Evolutionary conservation across 2,888 invertebrate species (phyloP).

Genomic region (Tetanocera ferruginea): DNA sequence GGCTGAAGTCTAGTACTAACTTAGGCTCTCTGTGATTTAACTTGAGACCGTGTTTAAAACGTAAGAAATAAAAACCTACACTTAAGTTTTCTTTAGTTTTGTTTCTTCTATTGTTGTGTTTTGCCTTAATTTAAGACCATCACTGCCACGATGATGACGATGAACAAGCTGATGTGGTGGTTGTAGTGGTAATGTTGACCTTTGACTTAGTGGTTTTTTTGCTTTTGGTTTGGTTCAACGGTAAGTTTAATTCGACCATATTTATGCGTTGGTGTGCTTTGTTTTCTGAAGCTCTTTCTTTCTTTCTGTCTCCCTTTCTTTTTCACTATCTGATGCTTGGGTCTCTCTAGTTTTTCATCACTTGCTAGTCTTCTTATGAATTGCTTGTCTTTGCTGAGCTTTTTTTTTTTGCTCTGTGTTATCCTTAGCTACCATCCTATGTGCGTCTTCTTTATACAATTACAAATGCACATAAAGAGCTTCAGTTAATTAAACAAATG

Average conservation of each 20-base stretch:
- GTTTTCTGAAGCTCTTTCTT: neutral
- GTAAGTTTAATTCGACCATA: neutral
- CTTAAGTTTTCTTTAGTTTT: neutral
- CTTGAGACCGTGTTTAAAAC: neutral
- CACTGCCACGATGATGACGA: neutral
- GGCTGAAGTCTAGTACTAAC: neutral
- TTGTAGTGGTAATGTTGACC: neutral
- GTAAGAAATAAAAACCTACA: neutral
- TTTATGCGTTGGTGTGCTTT: neutral
- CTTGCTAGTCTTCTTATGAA: neutral
- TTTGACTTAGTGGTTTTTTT: neutral
- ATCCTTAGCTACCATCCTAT: neutral
- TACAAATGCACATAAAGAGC: slow-evolving; percentile 29
- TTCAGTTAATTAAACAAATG: slow-evolving; percentile 29
- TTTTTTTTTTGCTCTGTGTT: neutral
- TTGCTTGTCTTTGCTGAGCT: neutral
- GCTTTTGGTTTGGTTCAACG: neutral
- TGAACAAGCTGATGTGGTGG: neutral
- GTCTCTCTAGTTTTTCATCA: neutral
- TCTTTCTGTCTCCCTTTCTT: neutral
- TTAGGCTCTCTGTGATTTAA: neutral
- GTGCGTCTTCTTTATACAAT: slow-evolving; percentile 1
- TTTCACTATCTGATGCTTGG: neutral
- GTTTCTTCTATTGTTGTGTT: too few relatives aligned
- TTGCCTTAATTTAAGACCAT: too few relatives aligned